Conservation (phyloP, 1,140 invertebrate genomes). For the Brachionus rotundiformis region DNA sequence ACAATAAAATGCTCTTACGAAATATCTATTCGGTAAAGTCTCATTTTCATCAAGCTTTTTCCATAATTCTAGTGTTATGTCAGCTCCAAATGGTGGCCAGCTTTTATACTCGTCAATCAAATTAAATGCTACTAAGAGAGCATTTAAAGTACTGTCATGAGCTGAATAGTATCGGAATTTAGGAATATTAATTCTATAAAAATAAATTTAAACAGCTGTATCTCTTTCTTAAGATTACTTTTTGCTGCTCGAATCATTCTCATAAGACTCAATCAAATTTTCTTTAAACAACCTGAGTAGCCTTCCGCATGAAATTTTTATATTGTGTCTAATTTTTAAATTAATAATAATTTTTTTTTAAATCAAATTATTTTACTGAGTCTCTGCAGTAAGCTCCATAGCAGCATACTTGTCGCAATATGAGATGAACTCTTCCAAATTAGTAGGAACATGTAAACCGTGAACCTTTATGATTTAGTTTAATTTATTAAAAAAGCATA, state of each 20-base stretch:
- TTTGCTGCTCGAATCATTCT: background rate
- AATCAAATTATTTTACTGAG: background rate
- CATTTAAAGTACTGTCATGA: conserved; percentile 48
- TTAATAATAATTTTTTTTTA: background rate
- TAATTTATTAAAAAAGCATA: background rate
- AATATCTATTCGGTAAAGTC: background rate
- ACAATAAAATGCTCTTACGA: conserved; percentile 4
- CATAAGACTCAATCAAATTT: background rate
- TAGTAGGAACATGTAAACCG: conserved; percentile 24
- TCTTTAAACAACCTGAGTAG: conserved; percentile 32
- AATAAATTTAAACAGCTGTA: background rate
- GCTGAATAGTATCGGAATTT: conserved; percentile 48
- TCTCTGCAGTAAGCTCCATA: conserved; percentile 45
- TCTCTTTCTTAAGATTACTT: background rate
- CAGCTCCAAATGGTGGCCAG: conserved; percentile 48
- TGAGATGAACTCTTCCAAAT: conserved; percentile 11
- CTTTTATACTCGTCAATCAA: conserved; percentile 25
- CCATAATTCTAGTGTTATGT: conserved; percentile 44
- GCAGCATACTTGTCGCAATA: background rate
- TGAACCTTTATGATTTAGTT: background rate
- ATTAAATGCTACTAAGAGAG: conserved; percentile 20
- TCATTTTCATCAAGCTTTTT: background rate
- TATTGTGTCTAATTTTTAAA: conserved; percentile 24
- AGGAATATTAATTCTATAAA: background rate
- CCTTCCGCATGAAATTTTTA: conserved; percentile 47